phyloP scores from a whole-genome alignment of 2,888 invertebrate species.

The Nymphalis polychloros region DNA sequence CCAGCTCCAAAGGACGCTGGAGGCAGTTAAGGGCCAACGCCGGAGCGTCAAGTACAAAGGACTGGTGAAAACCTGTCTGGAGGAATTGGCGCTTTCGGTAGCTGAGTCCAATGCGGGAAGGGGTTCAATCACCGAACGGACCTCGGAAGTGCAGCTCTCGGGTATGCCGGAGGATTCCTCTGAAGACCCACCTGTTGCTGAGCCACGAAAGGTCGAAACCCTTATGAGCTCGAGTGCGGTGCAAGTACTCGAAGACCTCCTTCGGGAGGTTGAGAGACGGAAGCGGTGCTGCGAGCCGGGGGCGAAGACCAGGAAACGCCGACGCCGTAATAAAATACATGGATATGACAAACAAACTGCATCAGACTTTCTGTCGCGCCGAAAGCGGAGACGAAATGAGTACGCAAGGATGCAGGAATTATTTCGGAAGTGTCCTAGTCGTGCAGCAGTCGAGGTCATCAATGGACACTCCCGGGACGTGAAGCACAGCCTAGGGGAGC shows the following conservation, averaged over 20 bases:
- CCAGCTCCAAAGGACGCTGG: constrained; percentile 29
- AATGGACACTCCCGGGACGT: no score
- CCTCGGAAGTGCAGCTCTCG: neutral
- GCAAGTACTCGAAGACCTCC: no score
- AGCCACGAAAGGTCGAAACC: neutral
- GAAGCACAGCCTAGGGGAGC: no score
- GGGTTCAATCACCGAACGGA: neutral
- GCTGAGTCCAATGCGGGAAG: constrained; percentile 1
- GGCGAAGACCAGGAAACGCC: constrained; percentile 17
- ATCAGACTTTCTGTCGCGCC: constrained; percentile 17
- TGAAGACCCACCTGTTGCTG: constrained; percentile 8
- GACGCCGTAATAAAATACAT: neutral
- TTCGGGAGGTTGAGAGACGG: constrained; percentile 14
- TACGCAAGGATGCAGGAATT: constrained; percentile 38
- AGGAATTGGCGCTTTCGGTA: no score
- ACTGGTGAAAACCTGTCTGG: no score
- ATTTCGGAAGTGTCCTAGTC: constrained; percentile 28
- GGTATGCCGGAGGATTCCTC: neutral
- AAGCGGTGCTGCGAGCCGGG: constrained; percentile 9
- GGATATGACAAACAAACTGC: neutral
- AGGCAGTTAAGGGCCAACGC: constrained; percentile 36
- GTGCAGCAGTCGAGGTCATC: no score
- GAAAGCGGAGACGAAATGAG: constrained; percentile 30
- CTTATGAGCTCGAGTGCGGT: constrained; percentile 5
- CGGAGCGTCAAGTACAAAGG: constrained; percentile 22